Evolutionary conservation across 2,888 invertebrate genomes (phyloP).

Genomic region (Lottia scabra): DNA sequence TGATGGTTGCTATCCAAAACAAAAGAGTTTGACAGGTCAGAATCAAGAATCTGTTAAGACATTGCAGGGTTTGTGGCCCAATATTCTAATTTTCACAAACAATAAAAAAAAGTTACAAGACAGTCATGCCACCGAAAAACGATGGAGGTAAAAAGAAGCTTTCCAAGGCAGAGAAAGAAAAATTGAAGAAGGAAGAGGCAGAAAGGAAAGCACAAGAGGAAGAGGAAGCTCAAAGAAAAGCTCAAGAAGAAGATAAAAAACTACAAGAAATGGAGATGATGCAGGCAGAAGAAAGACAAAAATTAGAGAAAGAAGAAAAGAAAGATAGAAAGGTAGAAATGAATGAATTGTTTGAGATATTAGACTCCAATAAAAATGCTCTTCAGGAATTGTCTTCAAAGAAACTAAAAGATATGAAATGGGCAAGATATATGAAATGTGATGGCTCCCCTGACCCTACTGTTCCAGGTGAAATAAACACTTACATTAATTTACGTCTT

Average conservation of each 20-base stretch:
- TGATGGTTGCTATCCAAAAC: neutral
- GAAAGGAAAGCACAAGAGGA: constrained; percentile 60
- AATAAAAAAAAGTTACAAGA: too few relatives aligned
- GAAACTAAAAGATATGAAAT: constrained; percentile 61
- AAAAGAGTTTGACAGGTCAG: neutral
- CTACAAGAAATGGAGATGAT: constrained; percentile 44
- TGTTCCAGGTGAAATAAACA: constrained; percentile 67
- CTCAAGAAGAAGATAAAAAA: constrained; percentile 49
- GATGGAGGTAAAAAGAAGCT: constrained; percentile 47
- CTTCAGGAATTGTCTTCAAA: constrained; percentile 44
- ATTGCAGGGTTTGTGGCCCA: too few relatives aligned
- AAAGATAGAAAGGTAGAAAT: constrained; percentile 59
- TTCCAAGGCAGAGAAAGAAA: constrained; percentile 64
- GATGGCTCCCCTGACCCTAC: constrained; percentile 69
- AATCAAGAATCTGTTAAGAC: too few relatives aligned
- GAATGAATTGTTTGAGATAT: constrained; percentile 53
- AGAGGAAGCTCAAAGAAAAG: constrained; percentile 51
- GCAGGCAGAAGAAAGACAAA: constrained; percentile 49
- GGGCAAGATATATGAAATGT: constrained; percentile 68
- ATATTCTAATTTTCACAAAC: too few relatives aligned
- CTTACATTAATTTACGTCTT: constrained; percentile 65
- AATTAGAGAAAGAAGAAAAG: constrained; percentile 62
- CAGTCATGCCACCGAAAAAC: constrained; percentile 28
- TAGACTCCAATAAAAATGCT: constrained; percentile 41
- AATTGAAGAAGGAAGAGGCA: constrained; percentile 62